Evolutionary conservation across 1,140 invertebrate genomes (phyloP).

Genomic region (Drosophila lowei): DNA sequence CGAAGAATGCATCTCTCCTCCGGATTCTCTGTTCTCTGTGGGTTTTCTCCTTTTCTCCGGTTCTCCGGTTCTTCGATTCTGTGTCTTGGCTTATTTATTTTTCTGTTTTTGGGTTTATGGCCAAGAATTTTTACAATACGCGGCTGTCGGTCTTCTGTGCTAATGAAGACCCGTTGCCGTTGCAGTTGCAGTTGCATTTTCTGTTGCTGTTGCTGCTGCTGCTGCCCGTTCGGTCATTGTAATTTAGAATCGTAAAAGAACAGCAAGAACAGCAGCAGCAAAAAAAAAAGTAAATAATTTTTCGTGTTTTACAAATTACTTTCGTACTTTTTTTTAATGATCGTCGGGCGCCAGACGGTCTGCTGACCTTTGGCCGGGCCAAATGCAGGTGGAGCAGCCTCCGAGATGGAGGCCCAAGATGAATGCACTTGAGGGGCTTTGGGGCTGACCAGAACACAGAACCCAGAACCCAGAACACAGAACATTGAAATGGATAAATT

Average conservation of each 20-base stretch:
- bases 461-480: constrained; percentile 29
- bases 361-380: constrained; percentile 70
- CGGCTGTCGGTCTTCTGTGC: constrained; percentile 29
- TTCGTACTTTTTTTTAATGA: constrained; percentile 71
- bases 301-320: constrained; percentile 77
- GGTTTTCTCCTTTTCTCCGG: not conserved
- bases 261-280: constrained; percentile 19
- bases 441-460: constrained; percentile 10
- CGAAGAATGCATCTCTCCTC: not conserved
- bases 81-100: constrained; percentile 59
- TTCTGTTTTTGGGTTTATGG: constrained; percentile 56
- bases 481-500: constrained; percentile 53
- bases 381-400: constrained; percentile 43
- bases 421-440: constrained; percentile 33
- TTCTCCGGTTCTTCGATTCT: not conserved
- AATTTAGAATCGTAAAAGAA: constrained; percentile 77
- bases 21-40: constrained; percentile 11
- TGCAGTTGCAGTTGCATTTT: constrained; percentile 30
- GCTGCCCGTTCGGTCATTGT: constrained; percentile 32
- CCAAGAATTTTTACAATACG: constrained; percentile 38
- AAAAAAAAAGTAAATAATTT: constrained; percentile 59
- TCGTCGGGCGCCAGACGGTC: constrained; percentile 66
- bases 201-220: not conserved
- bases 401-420: constrained; percentile 14
- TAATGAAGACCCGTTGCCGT: constrained; percentile 64